Evolutionary conservation across 2,797 vertebrate species (phyloP).

Genomic region (Sebastiscus tertius): DNA sequence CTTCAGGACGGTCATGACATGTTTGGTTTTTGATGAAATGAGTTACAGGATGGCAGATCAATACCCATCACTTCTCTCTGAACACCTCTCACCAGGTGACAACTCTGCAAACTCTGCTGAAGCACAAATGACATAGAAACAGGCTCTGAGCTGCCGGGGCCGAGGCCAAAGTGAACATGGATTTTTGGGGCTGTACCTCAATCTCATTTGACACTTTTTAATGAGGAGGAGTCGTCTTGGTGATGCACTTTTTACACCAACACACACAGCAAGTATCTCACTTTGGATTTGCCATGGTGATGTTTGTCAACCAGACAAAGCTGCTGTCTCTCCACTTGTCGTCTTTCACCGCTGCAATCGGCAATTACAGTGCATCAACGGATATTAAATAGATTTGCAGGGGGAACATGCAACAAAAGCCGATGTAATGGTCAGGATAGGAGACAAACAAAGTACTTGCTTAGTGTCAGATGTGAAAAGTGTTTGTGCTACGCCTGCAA

Average conservation of each 20-base stretch:
- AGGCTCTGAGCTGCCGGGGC: background rate
- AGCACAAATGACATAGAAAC: conserved; percentile 16
- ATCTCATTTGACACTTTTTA: conserved; percentile 25
- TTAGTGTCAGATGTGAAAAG: conserved; percentile 46
- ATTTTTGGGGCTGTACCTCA: conserved; percentile 6
- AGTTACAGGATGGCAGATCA: conserved; percentile 15
- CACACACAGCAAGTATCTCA: background rate
- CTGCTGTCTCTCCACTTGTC: conserved; percentile 8
- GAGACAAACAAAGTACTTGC: conserved; percentile 43
- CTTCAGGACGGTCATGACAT: background rate
- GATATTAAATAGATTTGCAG: conserved; percentile 27
- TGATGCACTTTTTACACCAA: background rate
- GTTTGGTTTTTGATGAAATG: conserved; percentile 25
- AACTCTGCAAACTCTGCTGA: background rate
- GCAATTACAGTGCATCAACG: conserved; percentile 2
- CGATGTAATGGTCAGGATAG: conserved; percentile 6
- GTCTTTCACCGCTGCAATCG: conserved; percentile 4
- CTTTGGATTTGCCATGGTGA: background rate
- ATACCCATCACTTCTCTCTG: conserved; percentile 31
- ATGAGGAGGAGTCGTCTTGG: background rate
- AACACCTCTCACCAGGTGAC: background rate
- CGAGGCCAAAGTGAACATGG: background rate
- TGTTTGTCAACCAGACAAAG: conserved; percentile 32
- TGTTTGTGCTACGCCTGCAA: conserved; percentile 11
- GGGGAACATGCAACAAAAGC: background rate